These are phyloP conservation scores for Lampris incognitus DNA, from an alignment of 2,113 vertebrate genomes.

Conservation along the genomic window DNA sequence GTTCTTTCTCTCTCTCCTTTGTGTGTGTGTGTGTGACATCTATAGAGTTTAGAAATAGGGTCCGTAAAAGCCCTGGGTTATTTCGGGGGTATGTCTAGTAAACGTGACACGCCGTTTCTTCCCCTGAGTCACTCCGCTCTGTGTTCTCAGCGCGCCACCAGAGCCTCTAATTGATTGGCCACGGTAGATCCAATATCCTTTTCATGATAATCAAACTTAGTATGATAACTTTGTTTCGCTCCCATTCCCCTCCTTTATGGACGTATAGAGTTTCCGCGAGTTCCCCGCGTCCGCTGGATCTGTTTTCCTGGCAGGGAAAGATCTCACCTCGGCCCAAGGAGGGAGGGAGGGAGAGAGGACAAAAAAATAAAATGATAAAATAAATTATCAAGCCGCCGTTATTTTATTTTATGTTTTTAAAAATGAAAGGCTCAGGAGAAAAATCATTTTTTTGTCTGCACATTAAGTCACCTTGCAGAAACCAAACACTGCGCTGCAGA, in stretches of 20 bases:
- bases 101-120: constrained; percentile 55
- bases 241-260: constrained; percentile 76
- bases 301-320: constrained; percentile 48
- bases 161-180: constrained; percentile 84
- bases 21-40: background rate
- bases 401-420: constrained; percentile 17
- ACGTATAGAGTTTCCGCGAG: constrained; percentile 80
- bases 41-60: constrained; percentile 46
- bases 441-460: background rate
- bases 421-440: constrained; percentile 5
- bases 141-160: constrained; percentile 75
- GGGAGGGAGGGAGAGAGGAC: background rate
- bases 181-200: constrained; percentile 85
- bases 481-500: no score
- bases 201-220: constrained; percentile 85
- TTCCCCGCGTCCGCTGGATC: constrained; percentile 61
- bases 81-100: constrained; percentile 43
- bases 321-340: constrained; percentile 27
- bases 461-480: no score
- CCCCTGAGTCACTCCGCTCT: constrained; percentile 68
- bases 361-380: constrained; percentile 8
- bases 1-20: background rate
- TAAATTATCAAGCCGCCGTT: constrained; percentile 29
- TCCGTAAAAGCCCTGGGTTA: constrained; percentile 48
- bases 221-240: constrained; percentile 77